Percentiles rank a stretch among this genome's conserved stretches.
These are phyloP conservation scores for Synergus laeviventris DNA, from an alignment of 2,888 invertebrate species.

Conservation along the genomic window DNA sequence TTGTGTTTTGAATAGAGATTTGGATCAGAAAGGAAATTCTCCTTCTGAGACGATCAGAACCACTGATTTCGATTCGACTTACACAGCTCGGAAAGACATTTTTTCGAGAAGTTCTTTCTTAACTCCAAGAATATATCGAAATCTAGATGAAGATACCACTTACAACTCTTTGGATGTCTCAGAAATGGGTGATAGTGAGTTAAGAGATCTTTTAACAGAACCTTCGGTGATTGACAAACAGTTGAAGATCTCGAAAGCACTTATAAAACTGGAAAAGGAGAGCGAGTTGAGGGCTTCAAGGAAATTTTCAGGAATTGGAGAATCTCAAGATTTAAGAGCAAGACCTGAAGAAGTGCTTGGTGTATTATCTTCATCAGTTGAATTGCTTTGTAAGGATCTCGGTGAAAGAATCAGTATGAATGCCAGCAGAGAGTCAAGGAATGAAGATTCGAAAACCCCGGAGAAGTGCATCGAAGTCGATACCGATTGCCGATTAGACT, in stretches of 20 bases:
- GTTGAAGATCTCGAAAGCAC: neutral
- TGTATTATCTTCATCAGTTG: neutral
- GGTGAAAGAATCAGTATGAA: neutral
- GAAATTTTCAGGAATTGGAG: neutral
- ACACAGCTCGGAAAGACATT: neutral
- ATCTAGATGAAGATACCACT: neutral
- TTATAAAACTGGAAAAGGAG: neutral
- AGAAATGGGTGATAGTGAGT: neutral
- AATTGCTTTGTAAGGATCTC: constrained; percentile 1
- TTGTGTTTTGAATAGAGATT: neutral
- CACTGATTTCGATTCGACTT: neutral
- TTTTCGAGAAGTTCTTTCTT: too few relatives aligned
- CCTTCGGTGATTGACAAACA: neutral
- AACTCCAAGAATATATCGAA: neutral
- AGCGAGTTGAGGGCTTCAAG: neutral
- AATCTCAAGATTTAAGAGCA: neutral
- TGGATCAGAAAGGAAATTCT: neutral
- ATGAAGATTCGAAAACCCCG: neutral
- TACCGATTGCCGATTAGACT: constrained; percentile 27
- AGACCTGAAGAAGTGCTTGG: neutral
- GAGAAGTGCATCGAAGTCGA: constrained; percentile 21
- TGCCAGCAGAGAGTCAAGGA: neutral
- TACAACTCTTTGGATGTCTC: neutral
- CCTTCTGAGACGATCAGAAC: neutral
- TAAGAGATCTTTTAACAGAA: neutral